Conservation (phyloP, 2,888 invertebrate genomes). For the Troides helena region DNA sequence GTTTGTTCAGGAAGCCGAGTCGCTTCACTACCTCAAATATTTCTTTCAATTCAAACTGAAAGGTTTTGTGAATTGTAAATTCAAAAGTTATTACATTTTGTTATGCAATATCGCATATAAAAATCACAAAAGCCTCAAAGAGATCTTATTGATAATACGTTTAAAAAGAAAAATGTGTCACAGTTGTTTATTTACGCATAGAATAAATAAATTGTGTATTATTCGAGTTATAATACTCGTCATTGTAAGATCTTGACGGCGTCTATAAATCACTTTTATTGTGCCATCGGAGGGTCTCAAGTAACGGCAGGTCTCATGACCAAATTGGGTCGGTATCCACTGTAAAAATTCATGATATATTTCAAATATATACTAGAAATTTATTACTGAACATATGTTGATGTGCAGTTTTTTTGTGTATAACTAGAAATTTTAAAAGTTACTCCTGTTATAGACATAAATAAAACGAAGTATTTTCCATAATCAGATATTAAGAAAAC, state of each 20-base stretch:
- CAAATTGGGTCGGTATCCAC: slow-evolving; percentile 67
- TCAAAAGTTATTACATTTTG: too few relatives aligned
- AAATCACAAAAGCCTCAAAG: background rate
- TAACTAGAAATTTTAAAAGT: background rate
- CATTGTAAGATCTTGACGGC: slow-evolving; percentile 62
- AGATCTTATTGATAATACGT: slow-evolving; percentile 17
- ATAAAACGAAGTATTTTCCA: too few relatives aligned
- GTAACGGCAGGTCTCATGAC: slow-evolving; percentile 59
- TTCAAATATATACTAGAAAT: background rate
- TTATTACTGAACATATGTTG: background rate
- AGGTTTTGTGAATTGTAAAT: background rate
- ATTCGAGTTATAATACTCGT: slow-evolving; percentile 53
- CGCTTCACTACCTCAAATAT: slow-evolving; percentile 62
- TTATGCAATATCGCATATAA: background rate
- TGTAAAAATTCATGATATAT: slow-evolving; percentile 40
- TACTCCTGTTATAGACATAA: background rate
- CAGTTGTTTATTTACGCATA: slow-evolving; percentile 64
- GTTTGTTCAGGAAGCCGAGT: slow-evolving; percentile 71
- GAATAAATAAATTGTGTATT: slow-evolving; percentile 66
- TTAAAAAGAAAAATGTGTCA: slow-evolving; percentile 43
- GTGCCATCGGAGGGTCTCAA: slow-evolving; percentile 69
- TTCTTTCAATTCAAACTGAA: slow-evolving; percentile 35
- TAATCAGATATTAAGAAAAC: too few relatives aligned
- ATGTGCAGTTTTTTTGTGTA: background rate
- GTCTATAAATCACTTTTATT: slow-evolving; percentile 76